A percentile compares a stretch with the other conserved stretches of the same genome.
These are phyloP conservation scores for Prorops nasuta DNA, from an alignment of 1,140 invertebrate genomes.

Conservation along the genomic window DNA sequence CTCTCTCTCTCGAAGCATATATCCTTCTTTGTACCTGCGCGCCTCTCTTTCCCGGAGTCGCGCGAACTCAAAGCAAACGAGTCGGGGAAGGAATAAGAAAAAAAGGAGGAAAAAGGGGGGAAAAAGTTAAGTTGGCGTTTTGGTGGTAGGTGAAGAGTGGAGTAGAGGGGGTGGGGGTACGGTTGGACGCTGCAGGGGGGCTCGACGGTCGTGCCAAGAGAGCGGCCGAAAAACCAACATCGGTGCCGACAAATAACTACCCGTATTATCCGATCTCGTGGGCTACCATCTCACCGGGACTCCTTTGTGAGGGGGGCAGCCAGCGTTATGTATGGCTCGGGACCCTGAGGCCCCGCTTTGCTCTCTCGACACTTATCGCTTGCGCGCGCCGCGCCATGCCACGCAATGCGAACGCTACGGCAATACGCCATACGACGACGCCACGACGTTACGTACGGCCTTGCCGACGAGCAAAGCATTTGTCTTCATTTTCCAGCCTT, in stretches of 20 bases:
- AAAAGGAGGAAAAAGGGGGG: conserved; percentile 9
- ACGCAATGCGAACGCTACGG: too few relatives aligned
- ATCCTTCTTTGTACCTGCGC: too few relatives aligned
- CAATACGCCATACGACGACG: too few relatives aligned
- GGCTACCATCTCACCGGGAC: conserved; percentile 54
- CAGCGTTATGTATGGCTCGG: conserved; percentile 38
- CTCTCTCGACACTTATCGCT: neutral
- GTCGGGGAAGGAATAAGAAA: conserved; percentile 9
- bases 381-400: neutral
- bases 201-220: too few relatives aligned
- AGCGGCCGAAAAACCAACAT: conserved; percentile 55
- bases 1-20: too few relatives aligned
- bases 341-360: neutral
- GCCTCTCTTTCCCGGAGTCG: too few relatives aligned
- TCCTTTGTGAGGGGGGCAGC: conserved; percentile 42
- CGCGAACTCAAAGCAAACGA: conserved; percentile 8
- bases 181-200: conserved; percentile 24
- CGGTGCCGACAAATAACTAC: conserved; percentile 57
- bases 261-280: conserved; percentile 54
- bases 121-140: too few relatives aligned
- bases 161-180: conserved; percentile 1
- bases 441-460: too few relatives aligned
- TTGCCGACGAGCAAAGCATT: too few relatives aligned
- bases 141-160: neutral
- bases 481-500: too few relatives aligned